Conservation (phyloP, 1,140 invertebrate species). For the Calliphora vicina region DNA sequence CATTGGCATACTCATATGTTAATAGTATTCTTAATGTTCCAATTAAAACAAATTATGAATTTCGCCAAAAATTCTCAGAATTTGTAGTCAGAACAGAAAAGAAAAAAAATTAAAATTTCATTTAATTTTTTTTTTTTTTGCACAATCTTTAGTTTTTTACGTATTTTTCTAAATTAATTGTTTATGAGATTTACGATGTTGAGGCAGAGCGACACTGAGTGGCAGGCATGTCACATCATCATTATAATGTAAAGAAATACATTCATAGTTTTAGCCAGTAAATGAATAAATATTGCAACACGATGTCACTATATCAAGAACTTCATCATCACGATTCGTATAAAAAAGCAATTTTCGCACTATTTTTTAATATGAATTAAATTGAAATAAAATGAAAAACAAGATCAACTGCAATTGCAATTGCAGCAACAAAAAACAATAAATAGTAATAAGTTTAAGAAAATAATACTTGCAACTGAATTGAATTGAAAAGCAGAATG, state of each 20-base stretch:
- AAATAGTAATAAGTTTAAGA: background rate
- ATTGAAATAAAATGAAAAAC: slow-evolving; percentile 21
- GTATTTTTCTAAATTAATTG: slow-evolving; percentile 30
- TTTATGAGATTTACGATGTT: slow-evolving; percentile 10
- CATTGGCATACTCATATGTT: background rate
- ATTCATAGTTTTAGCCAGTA: background rate
- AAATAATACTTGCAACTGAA: background rate
- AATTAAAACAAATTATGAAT: slow-evolving; percentile 31
- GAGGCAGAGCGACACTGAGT: background rate
- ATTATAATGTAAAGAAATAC: background rate
- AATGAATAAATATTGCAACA: background rate
- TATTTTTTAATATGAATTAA: slow-evolving; percentile 35
- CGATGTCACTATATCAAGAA: background rate
- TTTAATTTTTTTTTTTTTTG: slow-evolving; percentile 12
- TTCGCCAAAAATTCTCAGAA: slow-evolving; percentile 32
- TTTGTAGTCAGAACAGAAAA: slow-evolving; percentile 7
- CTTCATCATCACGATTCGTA: background rate
- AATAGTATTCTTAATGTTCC: slow-evolving; percentile 22
- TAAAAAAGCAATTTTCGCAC: slow-evolving; percentile 39
- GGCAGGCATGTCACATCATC: background rate
- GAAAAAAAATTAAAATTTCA: slow-evolving; percentile 2
- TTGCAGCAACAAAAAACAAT: background rate
- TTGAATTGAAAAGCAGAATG: background rate
- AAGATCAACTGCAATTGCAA: background rate
- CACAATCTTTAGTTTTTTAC: background rate